Evolutionary conservation across 2,888 invertebrate genomes (phyloP), one percentile per base, ranked within the genome.

Genomic region (Pimpla rufipes): DNA sequence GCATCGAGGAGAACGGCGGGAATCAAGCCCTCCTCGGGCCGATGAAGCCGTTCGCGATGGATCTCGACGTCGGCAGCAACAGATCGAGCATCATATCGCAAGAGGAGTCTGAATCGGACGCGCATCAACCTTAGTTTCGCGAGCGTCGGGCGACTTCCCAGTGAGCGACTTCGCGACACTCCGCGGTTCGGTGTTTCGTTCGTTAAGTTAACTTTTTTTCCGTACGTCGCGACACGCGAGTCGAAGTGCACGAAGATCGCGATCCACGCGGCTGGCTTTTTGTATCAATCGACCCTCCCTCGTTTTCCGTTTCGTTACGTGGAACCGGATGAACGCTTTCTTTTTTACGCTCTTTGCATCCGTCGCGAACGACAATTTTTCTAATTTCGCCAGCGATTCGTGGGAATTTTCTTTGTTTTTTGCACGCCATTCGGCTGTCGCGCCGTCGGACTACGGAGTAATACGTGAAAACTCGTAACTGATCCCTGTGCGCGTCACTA

Each of bases 61-160:
- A 96, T 92, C 93, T 95, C 88, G 95, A 95, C 89, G 93, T 95
- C 78, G 94, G 94, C 84, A 95, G 95, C 89, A 95, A 95, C 90
- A 93, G 95, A 88, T 95, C 95, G 88, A 95, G 94, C 91, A 93
- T 94, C 90, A 93, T 94, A 87, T 95, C 95, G 86, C 95, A 95
- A 93, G 95, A 93, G 70, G 93, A 93, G 79, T 88, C 88, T 84
- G 93, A 93, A 35, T 11, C 40, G 81, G 93, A 93, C 66, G 87
- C 70, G 55, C 86, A 84, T 85, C 88, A 89, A 66, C 80, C 86
- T 70, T 88, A 86, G 85, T 79, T 64, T 64, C 50, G 37, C 29
- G 47, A 73, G 52, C 71, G 77, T 79, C 79, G 40, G 62, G 29
- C 21, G n/a, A 16, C 21, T 55, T 78, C 50, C 8, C 40, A 21